Percentiles rank a stretch among this genome's conserved stretches.
Conservation (phyloP, 2,113 vertebrate genomes). For the Lepidothrix coronata region DNA sequence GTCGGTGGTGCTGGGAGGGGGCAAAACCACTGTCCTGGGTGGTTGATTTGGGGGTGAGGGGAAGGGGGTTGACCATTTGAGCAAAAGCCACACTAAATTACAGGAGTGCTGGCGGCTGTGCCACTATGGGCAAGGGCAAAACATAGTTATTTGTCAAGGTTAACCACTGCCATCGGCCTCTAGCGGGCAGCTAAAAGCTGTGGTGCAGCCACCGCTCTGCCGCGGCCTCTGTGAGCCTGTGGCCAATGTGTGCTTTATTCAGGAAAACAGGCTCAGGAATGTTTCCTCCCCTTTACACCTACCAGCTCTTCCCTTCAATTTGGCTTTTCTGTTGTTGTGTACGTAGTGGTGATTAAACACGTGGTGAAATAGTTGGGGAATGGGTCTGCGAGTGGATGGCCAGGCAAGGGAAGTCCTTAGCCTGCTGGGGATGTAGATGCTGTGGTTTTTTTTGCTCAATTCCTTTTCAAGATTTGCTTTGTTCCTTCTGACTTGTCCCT, state of each 20-base stretch:
- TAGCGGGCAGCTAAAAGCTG: neutral
- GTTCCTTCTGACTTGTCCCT: neutral
- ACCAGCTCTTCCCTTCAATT: neutral
- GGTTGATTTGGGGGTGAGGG: fast-evolving
- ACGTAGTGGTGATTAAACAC: neutral
- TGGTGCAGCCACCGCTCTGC: neutral
- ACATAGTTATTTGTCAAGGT: slow-evolving; percentile 11
- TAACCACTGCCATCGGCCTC: neutral
- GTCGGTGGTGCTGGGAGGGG: neutral
- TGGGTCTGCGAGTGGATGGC: neutral
- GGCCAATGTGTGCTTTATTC: fast-evolving
- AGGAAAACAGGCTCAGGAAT: neutral
- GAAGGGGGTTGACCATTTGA: neutral
- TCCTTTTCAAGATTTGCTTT: neutral
- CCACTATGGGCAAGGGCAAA: neutral
- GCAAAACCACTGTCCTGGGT: neutral
- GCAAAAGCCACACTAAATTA: neutral
- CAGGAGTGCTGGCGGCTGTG: neutral
- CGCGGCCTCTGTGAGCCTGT: neutral
- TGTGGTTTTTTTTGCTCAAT: neutral
- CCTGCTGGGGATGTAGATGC: neutral
- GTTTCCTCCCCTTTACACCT: neutral
- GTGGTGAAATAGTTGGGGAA: neutral
- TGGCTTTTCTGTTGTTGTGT: neutral
- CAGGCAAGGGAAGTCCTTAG: neutral